Evolutionary conservation across 2,113 vertebrate genomes (phyloP).

Genomic region (Callithrix jacchus): DNA sequence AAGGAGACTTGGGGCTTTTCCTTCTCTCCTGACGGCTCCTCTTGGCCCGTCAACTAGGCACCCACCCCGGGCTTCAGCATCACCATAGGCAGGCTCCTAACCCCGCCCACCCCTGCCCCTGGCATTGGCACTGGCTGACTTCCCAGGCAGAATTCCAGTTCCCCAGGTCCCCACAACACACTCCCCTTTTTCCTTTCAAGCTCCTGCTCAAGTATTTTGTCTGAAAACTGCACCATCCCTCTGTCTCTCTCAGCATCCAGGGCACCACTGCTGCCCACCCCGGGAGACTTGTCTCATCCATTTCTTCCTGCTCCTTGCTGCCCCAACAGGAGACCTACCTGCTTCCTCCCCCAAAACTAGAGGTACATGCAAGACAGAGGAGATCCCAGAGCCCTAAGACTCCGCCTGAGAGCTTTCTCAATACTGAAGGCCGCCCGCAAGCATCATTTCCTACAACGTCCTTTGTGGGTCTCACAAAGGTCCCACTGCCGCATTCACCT

Average conservation of each 20-base stretch:
- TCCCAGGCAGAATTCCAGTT: neutral
- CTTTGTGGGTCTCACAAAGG: neutral
- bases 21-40: neutral
- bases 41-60: neutral
- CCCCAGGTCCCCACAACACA: neutral
- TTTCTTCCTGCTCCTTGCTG: neutral
- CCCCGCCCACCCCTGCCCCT: neutral
- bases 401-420: neutral
- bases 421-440: neutral
- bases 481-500: rapidly evolving
- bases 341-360: neutral
- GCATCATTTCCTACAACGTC: neutral
- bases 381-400: neutral
- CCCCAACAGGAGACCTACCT: neutral
- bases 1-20: no score
- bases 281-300: neutral
- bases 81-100: neutral
- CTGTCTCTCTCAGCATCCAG: no score
- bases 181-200: neutral
- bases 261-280: neutral
- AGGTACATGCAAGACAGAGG: neutral
- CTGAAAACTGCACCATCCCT: neutral
- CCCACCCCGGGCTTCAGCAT: neutral
- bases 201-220: neutral
- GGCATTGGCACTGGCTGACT: neutral